Conservation (phyloP, 2,113 vertebrate genomes). For the Melanerpes formicivorus region DNA sequence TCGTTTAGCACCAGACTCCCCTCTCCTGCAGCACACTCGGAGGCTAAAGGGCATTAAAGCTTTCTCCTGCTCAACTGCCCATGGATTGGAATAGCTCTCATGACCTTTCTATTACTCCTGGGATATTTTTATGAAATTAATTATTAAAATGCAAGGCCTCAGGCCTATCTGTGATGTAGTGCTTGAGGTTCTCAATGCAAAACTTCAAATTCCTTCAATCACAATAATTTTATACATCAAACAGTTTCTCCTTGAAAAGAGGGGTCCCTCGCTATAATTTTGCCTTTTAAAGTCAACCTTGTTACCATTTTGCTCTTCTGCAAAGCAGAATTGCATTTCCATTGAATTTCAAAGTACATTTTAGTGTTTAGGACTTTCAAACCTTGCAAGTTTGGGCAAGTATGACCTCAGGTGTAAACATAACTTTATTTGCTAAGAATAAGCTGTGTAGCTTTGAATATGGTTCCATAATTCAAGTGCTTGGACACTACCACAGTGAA, state of each 20-base stretch:
- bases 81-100: conserved; percentile 4
- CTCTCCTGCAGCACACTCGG: conserved; percentile 67
- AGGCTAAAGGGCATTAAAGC: conserved; percentile 70
- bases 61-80: conserved; percentile 51
- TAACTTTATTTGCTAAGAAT: neutral
- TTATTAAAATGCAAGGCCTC: conserved; percentile 34
- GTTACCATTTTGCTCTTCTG: neutral
- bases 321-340: neutral
- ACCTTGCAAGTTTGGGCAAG: neutral
- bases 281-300: neutral
- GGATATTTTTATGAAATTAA: conserved; percentile 37
- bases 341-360: neutral
- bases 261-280: neutral
- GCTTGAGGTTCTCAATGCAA: neutral
- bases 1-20: conserved; percentile 75
- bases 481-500: neutral
- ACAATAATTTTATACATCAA: neutral
- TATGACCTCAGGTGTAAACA: neutral
- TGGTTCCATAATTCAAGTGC: neutral
- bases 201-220: neutral
- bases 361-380: neutral
- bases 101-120: conserved; percentile 34
- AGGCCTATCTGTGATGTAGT: neutral
- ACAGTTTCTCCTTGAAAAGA: neutral
- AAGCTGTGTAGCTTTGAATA: neutral